Evolutionary conservation across 2,888 invertebrate genomes (phyloP), one percentile per base, ranked within the genome.

Genomic region (Drosophila kambysellisi): DNA sequence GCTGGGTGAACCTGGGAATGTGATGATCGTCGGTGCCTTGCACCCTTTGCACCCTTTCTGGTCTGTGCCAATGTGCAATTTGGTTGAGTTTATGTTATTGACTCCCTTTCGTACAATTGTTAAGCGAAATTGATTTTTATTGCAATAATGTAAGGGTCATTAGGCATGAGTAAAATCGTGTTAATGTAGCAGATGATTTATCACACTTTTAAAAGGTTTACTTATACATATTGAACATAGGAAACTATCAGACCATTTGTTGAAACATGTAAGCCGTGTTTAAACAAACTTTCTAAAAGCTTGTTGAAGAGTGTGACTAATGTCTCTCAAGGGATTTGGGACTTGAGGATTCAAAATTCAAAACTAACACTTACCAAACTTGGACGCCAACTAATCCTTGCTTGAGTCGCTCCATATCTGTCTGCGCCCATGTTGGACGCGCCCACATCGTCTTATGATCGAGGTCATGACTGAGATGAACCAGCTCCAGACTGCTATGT

Each of bases 381-480:
- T 98, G 98, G 79, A 98, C 98, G 73, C 98, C 98, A 68, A 98
- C 95, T 91, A 96, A 95, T 70, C 98, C 98, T 84, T 95, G 95
- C 88, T 96, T 95, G 87, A 98, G 94, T 90, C 98, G 95, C 70
- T 97, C 96, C 88, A 98, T 96, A 93, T 98, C 98, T 33, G 98
- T 98, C 93, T 98, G 98, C 88, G 97, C 97, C 97, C 97, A 98
- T 93, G 95, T 95, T 92, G 96, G 97, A 88, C 95, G 95, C 82
- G 96, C 96, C 97, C 97, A 97, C 81, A 97, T 97, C 90, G 97
- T 96, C 82, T 91, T 91, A 70, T 93, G 92, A 76, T 92, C 92
- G 54, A 92, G 79, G 67, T 92, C 91, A 58, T 90, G 86, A 57
- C 91, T 92, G 39, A 93, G 90, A 73, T 93, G 92, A 15, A 93